These are phyloP conservation scores for Pseudeuparius sepicola DNA, from an alignment of 2,888 invertebrate species.

Conservation along the genomic window DNA sequence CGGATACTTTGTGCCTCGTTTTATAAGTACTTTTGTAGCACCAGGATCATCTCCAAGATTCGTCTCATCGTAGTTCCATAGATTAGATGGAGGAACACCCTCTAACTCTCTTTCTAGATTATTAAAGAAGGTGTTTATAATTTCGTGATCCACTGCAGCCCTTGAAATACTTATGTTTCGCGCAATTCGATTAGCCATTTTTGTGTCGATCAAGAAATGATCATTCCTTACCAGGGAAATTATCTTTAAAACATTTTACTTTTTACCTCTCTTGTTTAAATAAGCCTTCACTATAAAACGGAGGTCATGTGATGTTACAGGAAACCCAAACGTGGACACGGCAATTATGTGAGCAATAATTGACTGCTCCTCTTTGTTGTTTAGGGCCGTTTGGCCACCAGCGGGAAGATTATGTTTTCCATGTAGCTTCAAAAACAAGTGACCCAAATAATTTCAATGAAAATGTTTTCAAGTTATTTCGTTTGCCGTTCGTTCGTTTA, in stretches of 20 bases:
- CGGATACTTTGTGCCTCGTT: slow-evolving; percentile 26
- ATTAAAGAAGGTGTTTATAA: slow-evolving; percentile 15
- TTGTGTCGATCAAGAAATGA: slow-evolving; percentile 11
- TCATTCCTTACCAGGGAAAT: slow-evolving; percentile 9
- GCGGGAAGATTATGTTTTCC: no score
- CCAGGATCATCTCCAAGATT: slow-evolving; percentile 31
- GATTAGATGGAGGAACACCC: slow-evolving; percentile 13
- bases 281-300: slow-evolving; percentile 11
- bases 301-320: slow-evolving; percentile 10
- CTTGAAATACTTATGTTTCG: slow-evolving; percentile 14
- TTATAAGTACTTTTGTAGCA: slow-evolving; percentile 19
- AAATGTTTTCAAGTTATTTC: no score
- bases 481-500: no score
- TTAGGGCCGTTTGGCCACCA: slow-evolving; percentile 10
- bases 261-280: slow-evolving; percentile 13
- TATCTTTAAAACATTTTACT: slow-evolving; percentile 10
- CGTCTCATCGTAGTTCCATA: slow-evolving; percentile 22
- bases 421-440: no score
- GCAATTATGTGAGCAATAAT: slow-evolving; percentile 9
- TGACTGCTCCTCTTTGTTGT: slow-evolving; percentile 5
- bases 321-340: slow-evolving; percentile 10
- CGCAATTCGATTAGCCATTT: slow-evolving; percentile 8
- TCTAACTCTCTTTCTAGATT: slow-evolving; percentile 10
- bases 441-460: no score
- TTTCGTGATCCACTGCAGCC: slow-evolving; percentile 14